Conservation (phyloP, 2,888 invertebrate genomes). For the Xanthorhoe designata region DNA sequence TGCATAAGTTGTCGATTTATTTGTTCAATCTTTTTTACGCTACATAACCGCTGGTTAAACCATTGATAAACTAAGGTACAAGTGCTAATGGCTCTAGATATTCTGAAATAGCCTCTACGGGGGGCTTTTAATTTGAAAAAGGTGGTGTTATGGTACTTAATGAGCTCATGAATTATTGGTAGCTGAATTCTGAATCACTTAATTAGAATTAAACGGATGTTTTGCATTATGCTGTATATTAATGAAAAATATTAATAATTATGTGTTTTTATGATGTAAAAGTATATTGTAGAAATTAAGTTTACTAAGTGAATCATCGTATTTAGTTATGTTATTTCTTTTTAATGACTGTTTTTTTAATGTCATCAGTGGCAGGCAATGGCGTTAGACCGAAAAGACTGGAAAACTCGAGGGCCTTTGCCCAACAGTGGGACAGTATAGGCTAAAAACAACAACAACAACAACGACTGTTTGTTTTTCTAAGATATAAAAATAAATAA, state of each 20-base stretch:
- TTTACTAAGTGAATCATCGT: background rate
- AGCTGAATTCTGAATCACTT: conserved; percentile 29
- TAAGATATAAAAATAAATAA: too few species aligned
- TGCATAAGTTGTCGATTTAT: too few species aligned
- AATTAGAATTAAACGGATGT: conserved; percentile 18
- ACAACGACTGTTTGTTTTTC: too few species aligned
- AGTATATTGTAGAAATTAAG: background rate
- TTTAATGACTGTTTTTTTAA: too few species aligned
- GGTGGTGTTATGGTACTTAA: conserved; percentile 26
- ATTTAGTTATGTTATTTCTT: too few species aligned
- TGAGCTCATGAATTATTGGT: conserved; percentile 27
- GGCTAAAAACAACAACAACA: too few species aligned
- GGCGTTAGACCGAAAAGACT: too few species aligned
- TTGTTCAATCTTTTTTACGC: too few species aligned
- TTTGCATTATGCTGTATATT: background rate
- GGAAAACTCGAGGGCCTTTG: too few species aligned
- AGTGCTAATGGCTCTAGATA: conserved; percentile 10
- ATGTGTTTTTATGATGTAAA: background rate
- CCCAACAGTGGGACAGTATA: too few species aligned
- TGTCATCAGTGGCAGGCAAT: too few species aligned
- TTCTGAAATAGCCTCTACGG: conserved; percentile 24
- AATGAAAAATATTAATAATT: background rate
- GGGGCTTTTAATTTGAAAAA: conserved; percentile 32
- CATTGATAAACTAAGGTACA: background rate
- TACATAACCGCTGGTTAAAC: background rate